Conservation (phyloP, 2,113 vertebrate genomes). For the human (Homo sapiens) region GRCh38 chr14:36384001-36384500, state of each 20-base stretch:
- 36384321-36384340: not conserved
- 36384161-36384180: conserved; percentile 65
- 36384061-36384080: conserved; percentile 72
- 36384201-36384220: conserved; percentile 66
- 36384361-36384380: conserved; percentile 49
- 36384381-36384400: conserved; percentile 46
- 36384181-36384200: conserved; percentile 20
- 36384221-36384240: conserved; percentile 62
- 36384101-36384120: conserved; percentile 66
- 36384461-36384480: conserved; percentile 72
- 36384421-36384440: not conserved
- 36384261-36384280: not conserved
- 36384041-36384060: conserved; percentile 52
- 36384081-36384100: conserved; percentile 75
- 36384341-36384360: conserved; percentile 44
- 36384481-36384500: conserved; percentile 73
- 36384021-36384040: conserved; percentile 61
- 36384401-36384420: not conserved
- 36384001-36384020: conserved; percentile 75
- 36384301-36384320: conserved; percentile 58
- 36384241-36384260: conserved; percentile 47
- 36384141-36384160: conserved; percentile 69
- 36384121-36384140: conserved; percentile 65
- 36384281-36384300: conserved; percentile 51
- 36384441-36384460: conserved; percentile 66